Percentiles rank a stretch among this genome's conserved stretches.
Evolutionary conservation across 2,888 invertebrate genomes (phyloP).

Genomic region (Apodemia mormo): DNA sequence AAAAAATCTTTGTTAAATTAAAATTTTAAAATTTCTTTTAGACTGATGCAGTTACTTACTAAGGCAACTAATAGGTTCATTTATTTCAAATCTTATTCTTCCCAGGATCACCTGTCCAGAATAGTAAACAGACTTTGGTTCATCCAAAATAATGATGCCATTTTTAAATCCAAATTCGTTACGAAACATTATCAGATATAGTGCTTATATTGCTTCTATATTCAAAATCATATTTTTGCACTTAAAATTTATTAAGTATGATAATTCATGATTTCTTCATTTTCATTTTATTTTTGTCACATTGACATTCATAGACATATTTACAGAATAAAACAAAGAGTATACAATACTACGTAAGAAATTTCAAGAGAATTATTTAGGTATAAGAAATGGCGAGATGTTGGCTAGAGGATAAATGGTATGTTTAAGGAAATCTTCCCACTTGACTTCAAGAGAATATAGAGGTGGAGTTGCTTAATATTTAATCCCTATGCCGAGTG

Average conservation of each 20-base stretch:
- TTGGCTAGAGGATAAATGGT: too few relatives aligned
- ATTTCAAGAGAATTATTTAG: too few relatives aligned
- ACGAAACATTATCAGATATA: not conserved
- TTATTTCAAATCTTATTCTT: conserved; percentile 49
- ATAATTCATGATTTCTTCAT: not conserved
- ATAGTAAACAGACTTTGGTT: conserved; percentile 51
- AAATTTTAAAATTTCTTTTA: not conserved
- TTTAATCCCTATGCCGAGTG: too few relatives aligned
- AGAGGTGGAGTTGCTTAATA: too few relatives aligned
- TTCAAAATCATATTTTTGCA: not conserved
- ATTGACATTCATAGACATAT: not conserved
- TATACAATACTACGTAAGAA: too few relatives aligned
- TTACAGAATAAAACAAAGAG: too few relatives aligned
- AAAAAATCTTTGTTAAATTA: too few relatives aligned
- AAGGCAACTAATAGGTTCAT: not conserved
- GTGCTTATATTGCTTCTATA: not conserved
- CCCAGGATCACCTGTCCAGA: conserved; percentile 58
- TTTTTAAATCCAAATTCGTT: conserved; percentile 42
- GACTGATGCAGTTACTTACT: not conserved
- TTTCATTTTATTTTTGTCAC: not conserved
- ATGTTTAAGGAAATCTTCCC: too few relatives aligned
- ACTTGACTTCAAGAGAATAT: too few relatives aligned
- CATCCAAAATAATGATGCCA: conserved; percentile 50
- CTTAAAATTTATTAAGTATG: not conserved
- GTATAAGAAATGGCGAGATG: too few relatives aligned